Evolutionary conservation across 1,140 invertebrate genomes (phyloP).

Genomic region (Ephestia elutella): DNA sequence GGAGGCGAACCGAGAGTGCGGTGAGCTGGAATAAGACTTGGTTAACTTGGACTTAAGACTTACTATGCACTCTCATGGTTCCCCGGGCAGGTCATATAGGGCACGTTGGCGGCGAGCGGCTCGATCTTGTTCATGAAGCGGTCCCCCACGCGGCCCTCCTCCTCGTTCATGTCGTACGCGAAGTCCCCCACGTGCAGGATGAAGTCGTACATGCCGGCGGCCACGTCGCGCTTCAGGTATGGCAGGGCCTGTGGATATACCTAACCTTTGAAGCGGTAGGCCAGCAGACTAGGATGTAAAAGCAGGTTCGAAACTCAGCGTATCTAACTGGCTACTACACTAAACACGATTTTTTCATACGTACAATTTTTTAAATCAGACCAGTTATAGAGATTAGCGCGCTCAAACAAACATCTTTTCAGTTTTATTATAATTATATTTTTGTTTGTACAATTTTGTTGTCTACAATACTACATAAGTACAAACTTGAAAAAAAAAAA

Average conservation of each 20-base stretch:
- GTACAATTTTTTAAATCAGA: too few species aligned
- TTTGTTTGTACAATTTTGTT: too few species aligned
- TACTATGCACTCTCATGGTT: slow-evolving; percentile 93
- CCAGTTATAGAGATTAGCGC: too few species aligned
- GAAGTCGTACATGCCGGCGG: slow-evolving; percentile 87
- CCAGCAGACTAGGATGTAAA: neutral
- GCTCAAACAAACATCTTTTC: too few species aligned
- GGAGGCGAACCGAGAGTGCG: too few species aligned
- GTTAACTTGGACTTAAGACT: slow-evolving; percentile 51
- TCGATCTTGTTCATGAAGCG: slow-evolving; percentile 94
- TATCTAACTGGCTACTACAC: too few species aligned
- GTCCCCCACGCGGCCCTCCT: slow-evolving; percentile 87
- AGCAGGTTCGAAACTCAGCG: too few species aligned
- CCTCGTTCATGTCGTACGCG: slow-evolving; percentile 94
- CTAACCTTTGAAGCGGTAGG: too few species aligned
- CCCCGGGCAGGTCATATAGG: slow-evolving; percentile 94
- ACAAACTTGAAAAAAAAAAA: too few species aligned
- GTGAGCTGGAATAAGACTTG: neutral
- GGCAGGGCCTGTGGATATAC: slow-evolving; percentile 79
- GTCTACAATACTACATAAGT: too few species aligned
- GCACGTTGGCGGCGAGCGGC: slow-evolving; percentile 88
- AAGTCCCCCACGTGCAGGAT: slow-evolving; percentile 96
- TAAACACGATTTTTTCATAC: too few species aligned
- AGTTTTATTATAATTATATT: too few species aligned
- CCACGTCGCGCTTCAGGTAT: slow-evolving; percentile 86